A percentile compares a stretch with the other conserved stretches of the same genome.
These are phyloP conservation scores for Carpatolechia fugitivella DNA, from an alignment of 2,888 invertebrate species.

Conservation along the genomic window DNA sequence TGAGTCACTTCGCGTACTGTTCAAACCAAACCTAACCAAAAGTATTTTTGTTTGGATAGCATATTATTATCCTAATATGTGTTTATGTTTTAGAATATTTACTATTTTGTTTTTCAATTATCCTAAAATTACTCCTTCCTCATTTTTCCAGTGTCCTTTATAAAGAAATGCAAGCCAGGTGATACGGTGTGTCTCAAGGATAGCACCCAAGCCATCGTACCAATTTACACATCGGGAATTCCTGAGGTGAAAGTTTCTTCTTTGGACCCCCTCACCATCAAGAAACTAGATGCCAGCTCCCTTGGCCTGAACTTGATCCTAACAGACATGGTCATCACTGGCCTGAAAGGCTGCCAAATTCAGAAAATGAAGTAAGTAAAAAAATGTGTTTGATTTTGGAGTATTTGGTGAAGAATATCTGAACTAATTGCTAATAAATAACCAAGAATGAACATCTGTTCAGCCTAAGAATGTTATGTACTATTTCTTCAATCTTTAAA, in stretches of 20 bases:
- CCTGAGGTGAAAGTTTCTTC: constrained; percentile 37
- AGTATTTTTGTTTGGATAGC: too few relatives aligned
- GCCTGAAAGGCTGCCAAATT: constrained; percentile 39
- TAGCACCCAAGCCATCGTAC: constrained; percentile 28
- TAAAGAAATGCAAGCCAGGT: constrained; percentile 37
- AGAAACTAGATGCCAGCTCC: constrained; percentile 40
- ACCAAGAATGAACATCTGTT: too few relatives aligned
- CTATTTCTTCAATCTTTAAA: too few relatives aligned
- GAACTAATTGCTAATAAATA: too few relatives aligned
- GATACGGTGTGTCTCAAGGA: constrained; percentile 40
- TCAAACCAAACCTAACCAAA: too few relatives aligned
- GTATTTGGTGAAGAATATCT: too few relatives aligned
- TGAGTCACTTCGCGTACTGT: too few relatives aligned
- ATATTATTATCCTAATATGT: too few relatives aligned
- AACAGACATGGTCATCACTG: constrained; percentile 36
- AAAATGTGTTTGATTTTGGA: too few relatives aligned
- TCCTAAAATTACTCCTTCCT: too few relatives aligned
- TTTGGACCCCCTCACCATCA: constrained; percentile 42
- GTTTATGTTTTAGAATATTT: background rate
- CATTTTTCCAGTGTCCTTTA: constrained; percentile 39
- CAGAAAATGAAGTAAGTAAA: constrained; percentile 48
- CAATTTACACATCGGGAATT: constrained; percentile 35
- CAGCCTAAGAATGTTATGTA: too few relatives aligned
- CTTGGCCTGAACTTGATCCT: constrained; percentile 35
- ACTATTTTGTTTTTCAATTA: background rate